These are phyloP conservation scores for Xiphias gladius DNA, from an alignment of 2,113 vertebrate genomes.

Conservation along the genomic window DNA sequence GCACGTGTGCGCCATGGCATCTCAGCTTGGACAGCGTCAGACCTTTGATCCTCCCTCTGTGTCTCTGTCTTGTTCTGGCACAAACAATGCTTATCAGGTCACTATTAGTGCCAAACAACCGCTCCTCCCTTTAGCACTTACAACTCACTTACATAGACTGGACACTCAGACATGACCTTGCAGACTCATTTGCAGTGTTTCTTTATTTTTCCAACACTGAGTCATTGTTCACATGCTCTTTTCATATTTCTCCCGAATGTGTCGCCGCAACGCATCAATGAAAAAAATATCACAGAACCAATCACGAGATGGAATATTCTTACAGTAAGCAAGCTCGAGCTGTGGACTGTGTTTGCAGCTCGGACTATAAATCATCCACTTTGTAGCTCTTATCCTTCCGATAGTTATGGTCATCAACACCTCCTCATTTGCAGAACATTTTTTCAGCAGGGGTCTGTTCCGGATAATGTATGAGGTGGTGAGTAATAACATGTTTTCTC, in stretches of 20 bases:
- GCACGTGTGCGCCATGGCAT: conserved; percentile 15
- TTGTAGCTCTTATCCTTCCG: not conserved
- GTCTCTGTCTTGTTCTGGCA: conserved; percentile 17
- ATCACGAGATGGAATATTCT: not conserved
- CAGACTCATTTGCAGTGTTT: not conserved
- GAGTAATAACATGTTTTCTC: conserved; percentile 12
- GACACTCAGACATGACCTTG: not conserved
- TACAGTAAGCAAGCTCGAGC: not conserved
- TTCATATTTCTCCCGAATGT: not conserved
- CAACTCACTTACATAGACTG: not conserved
- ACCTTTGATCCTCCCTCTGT: conserved; percentile 51
- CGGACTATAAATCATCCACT: not conserved
- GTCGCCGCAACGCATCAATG: not conserved
- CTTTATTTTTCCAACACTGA: not conserved
- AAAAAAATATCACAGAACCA: not conserved
- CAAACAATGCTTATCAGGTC: conserved; percentile 21
- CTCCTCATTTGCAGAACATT: not conserved
- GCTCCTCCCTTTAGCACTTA: not conserved
- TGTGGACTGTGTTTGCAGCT: conserved; percentile 1
- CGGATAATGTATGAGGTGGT: conserved; percentile 11
- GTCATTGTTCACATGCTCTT: not conserved
- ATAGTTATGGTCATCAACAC: conserved; percentile 6
- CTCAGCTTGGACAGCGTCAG: conserved; percentile 25
- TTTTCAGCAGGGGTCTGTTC: not conserved
- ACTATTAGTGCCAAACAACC: not conserved